Conservation (phyloP, 2,113 vertebrate species). For the Platysternon megacephalum region DNA sequence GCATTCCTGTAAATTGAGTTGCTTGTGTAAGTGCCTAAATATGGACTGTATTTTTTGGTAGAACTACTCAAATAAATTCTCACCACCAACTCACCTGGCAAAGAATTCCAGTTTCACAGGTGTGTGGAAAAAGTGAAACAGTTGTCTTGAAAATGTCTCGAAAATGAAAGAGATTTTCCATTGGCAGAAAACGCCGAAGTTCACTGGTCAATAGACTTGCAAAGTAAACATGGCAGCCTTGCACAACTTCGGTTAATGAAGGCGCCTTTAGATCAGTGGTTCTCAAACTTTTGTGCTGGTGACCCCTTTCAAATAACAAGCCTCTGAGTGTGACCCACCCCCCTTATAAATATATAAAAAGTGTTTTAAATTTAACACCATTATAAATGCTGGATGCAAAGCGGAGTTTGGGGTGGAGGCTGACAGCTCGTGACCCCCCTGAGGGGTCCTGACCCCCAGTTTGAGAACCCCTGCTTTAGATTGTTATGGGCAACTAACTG, state of each 20-base stretch:
- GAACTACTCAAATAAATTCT: constrained; percentile 46
- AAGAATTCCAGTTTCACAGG: constrained; percentile 55
- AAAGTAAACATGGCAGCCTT: constrained; percentile 48
- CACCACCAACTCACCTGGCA: constrained; percentile 62
- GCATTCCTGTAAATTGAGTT: background rate
- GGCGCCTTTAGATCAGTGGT: constrained; percentile 13
- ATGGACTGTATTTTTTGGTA: constrained; percentile 31
- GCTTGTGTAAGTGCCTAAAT: constrained; percentile 1
- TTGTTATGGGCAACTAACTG: constrained; percentile 23
- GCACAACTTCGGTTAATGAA: constrained; percentile 32
- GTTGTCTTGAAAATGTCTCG: constrained; percentile 7
- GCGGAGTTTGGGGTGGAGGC: too few relatives aligned
- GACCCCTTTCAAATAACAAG: too few relatives aligned
- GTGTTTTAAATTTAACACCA: too few relatives aligned
- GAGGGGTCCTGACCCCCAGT: too few relatives aligned
- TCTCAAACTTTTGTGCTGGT: too few relatives aligned
- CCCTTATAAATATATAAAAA: too few relatives aligned
- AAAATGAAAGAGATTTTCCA: constrained; percentile 57
- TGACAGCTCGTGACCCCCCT: too few relatives aligned
- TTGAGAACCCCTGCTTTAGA: background rate
- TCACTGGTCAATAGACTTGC: constrained; percentile 48
- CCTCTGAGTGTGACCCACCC: too few relatives aligned
- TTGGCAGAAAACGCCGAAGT: constrained; percentile 22
- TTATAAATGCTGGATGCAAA: too few relatives aligned
- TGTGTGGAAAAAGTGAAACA: constrained; percentile 59